Conservation (phyloP, 2,113 vertebrate species). For the Sinocyclocheilus maitianheensis region DNA sequence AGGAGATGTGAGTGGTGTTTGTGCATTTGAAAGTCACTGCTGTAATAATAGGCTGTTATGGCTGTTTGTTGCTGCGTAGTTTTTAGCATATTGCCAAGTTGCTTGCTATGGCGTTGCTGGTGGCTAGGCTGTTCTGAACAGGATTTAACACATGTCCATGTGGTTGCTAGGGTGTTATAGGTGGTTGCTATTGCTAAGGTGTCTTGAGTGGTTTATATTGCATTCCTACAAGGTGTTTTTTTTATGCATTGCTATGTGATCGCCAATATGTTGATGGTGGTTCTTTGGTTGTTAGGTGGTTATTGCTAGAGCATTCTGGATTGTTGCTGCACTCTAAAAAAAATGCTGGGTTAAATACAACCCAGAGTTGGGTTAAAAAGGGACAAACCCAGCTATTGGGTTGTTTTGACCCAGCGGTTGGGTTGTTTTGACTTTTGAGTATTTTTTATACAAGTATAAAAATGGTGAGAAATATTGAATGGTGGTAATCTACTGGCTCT, state of each 20-base stretch:
- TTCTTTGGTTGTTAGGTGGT: too few species aligned
- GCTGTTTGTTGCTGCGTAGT: neutral
- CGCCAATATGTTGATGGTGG: too few species aligned
- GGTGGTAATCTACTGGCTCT: constrained; percentile 44
- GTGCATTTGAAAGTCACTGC: neutral
- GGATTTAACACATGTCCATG: neutral
- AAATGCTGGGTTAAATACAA: too few species aligned
- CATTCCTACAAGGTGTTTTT: neutral
- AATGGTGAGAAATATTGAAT: constrained; percentile 24
- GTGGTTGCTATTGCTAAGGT: neutral
- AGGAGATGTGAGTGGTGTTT: neutral
- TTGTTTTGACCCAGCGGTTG: too few species aligned
- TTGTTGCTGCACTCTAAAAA: too few species aligned
- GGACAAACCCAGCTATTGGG: too few species aligned
- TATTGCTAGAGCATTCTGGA: too few species aligned
- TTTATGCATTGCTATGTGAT: too few species aligned
- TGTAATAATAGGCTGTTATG: neutral
- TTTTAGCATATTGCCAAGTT: neutral
- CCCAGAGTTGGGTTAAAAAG: too few species aligned
- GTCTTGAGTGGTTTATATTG: neutral
- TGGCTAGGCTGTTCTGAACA: neutral
- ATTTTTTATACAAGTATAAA: constrained; percentile 55
- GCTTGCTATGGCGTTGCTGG: neutral
- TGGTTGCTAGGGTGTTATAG: neutral
- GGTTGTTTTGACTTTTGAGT: too few species aligned